phyloP scores from a whole-genome alignment of 2,888 invertebrate species.

The Buathra laborator region DNA sequence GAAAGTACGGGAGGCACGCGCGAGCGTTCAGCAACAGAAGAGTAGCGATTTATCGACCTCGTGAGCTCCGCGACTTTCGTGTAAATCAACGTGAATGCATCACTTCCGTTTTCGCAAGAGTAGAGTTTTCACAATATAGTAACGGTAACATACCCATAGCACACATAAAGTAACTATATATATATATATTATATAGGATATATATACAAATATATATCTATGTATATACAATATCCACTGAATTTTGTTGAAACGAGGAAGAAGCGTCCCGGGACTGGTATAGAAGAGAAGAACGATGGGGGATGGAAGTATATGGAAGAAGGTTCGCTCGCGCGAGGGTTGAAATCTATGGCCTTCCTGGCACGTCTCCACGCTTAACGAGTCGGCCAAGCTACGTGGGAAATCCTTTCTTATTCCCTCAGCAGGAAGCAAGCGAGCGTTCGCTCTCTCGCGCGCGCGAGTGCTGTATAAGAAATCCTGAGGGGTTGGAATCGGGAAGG shows the following conservation, averaged over 20 bases:
- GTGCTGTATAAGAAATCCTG: conserved; percentile 45
- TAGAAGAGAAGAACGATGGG: conserved; percentile 21
- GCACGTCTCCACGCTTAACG: conserved; percentile 69
- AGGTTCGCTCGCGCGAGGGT: conserved; percentile 37
- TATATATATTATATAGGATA: background rate
- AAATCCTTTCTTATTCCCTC: conserved; percentile 64
- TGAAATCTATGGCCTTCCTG: conserved; percentile 64
- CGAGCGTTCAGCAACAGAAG: conserved; percentile 49
- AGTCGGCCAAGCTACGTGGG: conserved; percentile 65
- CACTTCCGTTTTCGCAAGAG: conserved; percentile 68
- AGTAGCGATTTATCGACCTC: conserved; percentile 67
- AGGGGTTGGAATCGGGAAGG: conserved; percentile 40
- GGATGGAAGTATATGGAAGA: conserved; percentile 20
- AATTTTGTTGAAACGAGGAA: conserved; percentile 52
- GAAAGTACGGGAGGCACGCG: conserved; percentile 38
- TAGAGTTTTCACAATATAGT: conserved; percentile 64
- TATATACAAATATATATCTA: conserved; percentile 7
- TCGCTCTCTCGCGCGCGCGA: background rate
- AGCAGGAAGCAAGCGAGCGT: conserved; percentile 7
- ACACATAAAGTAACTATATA: background rate
- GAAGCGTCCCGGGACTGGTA: conserved; percentile 62
- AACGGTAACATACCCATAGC: conserved; percentile 36
- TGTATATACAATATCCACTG: conserved; percentile 25
- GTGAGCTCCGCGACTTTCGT: conserved; percentile 61
- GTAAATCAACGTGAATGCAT: conserved; percentile 72